phyloP scores from a whole-genome alignment of 2,113 vertebrate genomes.

The Aegithalos caudatus region DNA sequence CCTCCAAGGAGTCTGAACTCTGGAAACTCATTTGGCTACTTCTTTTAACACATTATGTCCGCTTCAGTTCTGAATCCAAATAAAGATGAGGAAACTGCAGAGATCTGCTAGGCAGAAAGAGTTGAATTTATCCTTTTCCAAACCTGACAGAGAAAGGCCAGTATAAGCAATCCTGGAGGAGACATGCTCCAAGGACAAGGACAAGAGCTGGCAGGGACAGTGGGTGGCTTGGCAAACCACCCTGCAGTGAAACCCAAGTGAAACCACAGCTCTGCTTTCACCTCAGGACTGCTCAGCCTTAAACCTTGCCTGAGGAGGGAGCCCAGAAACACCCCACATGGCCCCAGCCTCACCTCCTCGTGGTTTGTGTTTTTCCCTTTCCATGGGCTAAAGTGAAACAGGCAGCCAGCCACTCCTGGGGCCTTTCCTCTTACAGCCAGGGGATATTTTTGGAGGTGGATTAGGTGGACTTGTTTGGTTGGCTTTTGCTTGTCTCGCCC shows the following conservation, averaged over 20 bases:
- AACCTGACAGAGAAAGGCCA: background rate
- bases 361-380: background rate
- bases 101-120: background rate
- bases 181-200: background rate
- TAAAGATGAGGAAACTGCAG: background rate
- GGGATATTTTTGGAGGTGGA: background rate
- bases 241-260: background rate
- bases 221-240: background rate
- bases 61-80: background rate
- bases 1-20: background rate
- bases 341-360: accelerated
- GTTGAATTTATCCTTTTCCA: background rate
- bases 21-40: background rate
- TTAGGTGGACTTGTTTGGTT: background rate
- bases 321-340: background rate
- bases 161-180: background rate
- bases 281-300: background rate
- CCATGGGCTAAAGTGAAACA: background rate
- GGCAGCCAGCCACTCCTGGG: background rate
- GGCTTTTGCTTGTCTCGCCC: background rate
- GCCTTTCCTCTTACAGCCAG: background rate
- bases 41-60: background rate
- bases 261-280: background rate
- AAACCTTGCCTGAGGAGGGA: background rate
- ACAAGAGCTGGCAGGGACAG: background rate